Evolutionary conservation across 2,797 vertebrate species (phyloP).

Genomic region (Clamator glandarius): DNA sequence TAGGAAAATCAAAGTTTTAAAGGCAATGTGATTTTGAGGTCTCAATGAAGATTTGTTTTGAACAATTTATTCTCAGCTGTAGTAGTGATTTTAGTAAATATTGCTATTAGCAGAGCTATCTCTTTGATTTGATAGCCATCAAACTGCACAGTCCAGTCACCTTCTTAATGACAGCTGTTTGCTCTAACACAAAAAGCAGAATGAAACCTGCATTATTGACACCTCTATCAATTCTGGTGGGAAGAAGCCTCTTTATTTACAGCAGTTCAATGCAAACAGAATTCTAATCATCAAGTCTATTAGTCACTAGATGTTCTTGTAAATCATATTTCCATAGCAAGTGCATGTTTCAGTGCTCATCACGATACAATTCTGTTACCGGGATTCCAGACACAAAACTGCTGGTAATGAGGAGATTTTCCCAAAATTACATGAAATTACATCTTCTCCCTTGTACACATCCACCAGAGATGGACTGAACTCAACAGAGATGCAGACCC

Average conservation of each 20-base stretch:
- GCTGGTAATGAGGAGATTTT: slow-evolving; percentile 1
- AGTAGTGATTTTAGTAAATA: background rate
- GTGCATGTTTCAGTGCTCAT: background rate
- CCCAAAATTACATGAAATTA: slow-evolving; percentile 12
- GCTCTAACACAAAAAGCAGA: background rate
- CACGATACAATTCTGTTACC: background rate
- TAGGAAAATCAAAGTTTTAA: background rate
- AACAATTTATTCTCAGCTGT: background rate
- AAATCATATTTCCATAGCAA: background rate
- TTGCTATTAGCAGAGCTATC: background rate
- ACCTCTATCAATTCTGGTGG: background rate
- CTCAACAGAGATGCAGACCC: background rate
- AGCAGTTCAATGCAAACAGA: slow-evolving; percentile 29
- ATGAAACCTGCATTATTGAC: background rate
- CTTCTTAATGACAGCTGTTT: background rate
- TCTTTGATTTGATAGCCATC: background rate
- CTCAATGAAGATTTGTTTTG: background rate
- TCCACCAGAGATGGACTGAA: background rate
- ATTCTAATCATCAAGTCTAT: slow-evolving; percentile 28
- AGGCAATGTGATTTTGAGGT: background rate
- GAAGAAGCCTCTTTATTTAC: slow-evolving; percentile 46
- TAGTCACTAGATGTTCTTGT: slow-evolving; percentile 21
- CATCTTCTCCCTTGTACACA: background rate
- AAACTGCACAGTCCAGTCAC: background rate
- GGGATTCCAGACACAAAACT: slow-evolving; percentile 19